A percentile compares a stretch with the other conserved stretches of the same genome.
Evolutionary conservation across 2,888 invertebrate species (phyloP).

Genomic region (Zygaena filipendulae): DNA sequence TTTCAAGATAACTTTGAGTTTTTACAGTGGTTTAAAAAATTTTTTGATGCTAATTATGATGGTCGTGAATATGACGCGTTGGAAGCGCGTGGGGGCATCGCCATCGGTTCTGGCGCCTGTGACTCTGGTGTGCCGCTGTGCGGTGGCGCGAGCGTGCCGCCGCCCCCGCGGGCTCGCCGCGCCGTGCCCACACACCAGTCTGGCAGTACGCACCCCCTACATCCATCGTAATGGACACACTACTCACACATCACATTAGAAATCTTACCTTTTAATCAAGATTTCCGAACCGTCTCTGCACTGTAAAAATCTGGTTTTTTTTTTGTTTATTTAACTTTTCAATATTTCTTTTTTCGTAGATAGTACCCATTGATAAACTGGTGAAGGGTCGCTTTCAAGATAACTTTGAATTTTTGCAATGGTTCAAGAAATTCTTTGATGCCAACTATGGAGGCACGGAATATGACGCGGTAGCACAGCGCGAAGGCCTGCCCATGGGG

Average conservation of each 20-base stretch:
- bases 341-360: constrained; percentile 72
- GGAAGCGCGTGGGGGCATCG: constrained; percentile 85
- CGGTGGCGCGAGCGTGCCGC: constrained; percentile 28
- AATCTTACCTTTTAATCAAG: constrained; percentile 19
- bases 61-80: constrained; percentile 95
- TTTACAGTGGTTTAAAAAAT: constrained; percentile 99
- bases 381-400: constrained; percentile 99
- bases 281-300: constrained; percentile 7
- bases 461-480: constrained; percentile 89
- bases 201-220: constrained; percentile 48
- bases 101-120: constrained; percentile 78
- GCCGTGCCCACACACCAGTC: constrained; percentile 33
- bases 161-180: constrained; percentile 28
- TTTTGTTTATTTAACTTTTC: constrained; percentile 40
- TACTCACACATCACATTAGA: constrained; percentile 26
- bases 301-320: constrained; percentile 30
- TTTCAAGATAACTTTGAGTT: constrained; percentile 99
- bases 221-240: constrained; percentile 21
- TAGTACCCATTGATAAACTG: constrained; percentile 92
- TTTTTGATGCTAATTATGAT: constrained; percentile 99
- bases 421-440: constrained; percentile 99
- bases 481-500: constrained; percentile 89
- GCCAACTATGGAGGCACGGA: constrained; percentile 97
- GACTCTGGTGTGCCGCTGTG: constrained; percentile 59
- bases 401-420: constrained; percentile 99